Evolutionary conservation across 1,140 invertebrate genomes (phyloP), one percentile per base, ranked within the genome.

Genomic region (Matsumurasca onukii): DNA sequence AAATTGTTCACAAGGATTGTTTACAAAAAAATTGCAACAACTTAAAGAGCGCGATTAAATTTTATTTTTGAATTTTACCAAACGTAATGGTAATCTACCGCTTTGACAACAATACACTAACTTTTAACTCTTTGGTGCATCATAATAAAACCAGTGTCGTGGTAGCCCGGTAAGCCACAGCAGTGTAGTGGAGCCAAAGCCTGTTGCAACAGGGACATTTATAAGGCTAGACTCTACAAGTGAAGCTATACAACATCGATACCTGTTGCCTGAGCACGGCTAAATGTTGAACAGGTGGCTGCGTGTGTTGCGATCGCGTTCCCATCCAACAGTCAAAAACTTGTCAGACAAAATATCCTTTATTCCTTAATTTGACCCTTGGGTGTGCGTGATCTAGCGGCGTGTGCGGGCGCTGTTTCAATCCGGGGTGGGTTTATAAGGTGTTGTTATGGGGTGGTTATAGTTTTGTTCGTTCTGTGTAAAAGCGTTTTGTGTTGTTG

Each of bases 271-370:
- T 22, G 5, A 45, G 9, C 9, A 9, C 9, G 39, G 39, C 39
- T 9, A n/a, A n/a, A n/a, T n/a, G n/a, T n/a, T n/a, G 9, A 13
- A 52, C 49, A 52, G 49, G 49, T 52, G 49, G 49, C 49, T 52
- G 49, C 49, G 49, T 52, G 49, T n/a, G 49, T 52, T 24, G 5
- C 3, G 3, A 52, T 52, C 49, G 49, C 22, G 49, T 52, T 52
- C 5, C 49, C 22, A 22, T 52, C 22, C 49, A 13, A 3, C 49
- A 52, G 49, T 52, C 49, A 24, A 52, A 52, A 52, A 52, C 49
- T 52, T 52, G 49, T 52, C 20, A 5, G 9, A 52, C 22, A n/a
- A 52, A 52, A 52, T 52, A 52, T 52, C 49, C 49, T 52, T 52
- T 12, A 13, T 20, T 52, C 49, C 49, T 52, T 52, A 52, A 13